Conservation (phyloP, 2,888 invertebrate genomes). For the Shargacucullia verbasci region DNA sequence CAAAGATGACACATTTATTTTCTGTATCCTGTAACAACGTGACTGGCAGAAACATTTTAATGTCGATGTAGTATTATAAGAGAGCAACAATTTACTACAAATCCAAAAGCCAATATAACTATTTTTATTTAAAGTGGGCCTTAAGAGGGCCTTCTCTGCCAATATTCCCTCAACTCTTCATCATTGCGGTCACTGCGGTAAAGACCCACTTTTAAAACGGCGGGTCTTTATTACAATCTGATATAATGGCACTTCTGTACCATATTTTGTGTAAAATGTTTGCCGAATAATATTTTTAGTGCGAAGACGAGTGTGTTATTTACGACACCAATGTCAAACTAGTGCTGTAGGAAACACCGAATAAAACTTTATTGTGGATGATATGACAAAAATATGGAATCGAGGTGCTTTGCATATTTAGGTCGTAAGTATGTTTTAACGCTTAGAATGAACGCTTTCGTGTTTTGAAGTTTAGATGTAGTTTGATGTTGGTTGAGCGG, state of each 20-base stretch:
- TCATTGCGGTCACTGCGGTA: too few relatives aligned
- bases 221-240: too few relatives aligned
- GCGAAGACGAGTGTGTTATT: slow-evolving; percentile 47
- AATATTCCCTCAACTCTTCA: too few relatives aligned
- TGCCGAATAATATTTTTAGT: slow-evolving; percentile 54
- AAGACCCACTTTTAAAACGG: too few relatives aligned
- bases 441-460: neutral
- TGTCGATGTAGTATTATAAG: too few relatives aligned
- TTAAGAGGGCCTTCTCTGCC: too few relatives aligned
- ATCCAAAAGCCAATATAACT: too few relatives aligned
- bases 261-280: slow-evolving; percentile 15
- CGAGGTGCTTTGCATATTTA: slow-evolving; percentile 3
- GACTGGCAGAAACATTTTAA: too few relatives aligned
- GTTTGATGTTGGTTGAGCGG: neutral
- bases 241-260: slow-evolving; percentile 11
- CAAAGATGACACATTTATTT: too few relatives aligned
- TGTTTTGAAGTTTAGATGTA: neutral
- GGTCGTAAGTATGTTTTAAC: slow-evolving; percentile 9
- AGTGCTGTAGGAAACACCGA: slow-evolving; percentile 32
- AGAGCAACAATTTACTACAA: too few relatives aligned
- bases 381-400: slow-evolving; percentile 45
- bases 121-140: too few relatives aligned
- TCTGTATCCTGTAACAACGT: too few relatives aligned
- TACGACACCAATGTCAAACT: slow-evolving; percentile 39
- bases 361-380: slow-evolving; percentile 48